phyloP scores from a whole-genome alignment of 2,888 invertebrate species.

The Imbricaverruca yamaguchii region DNA sequence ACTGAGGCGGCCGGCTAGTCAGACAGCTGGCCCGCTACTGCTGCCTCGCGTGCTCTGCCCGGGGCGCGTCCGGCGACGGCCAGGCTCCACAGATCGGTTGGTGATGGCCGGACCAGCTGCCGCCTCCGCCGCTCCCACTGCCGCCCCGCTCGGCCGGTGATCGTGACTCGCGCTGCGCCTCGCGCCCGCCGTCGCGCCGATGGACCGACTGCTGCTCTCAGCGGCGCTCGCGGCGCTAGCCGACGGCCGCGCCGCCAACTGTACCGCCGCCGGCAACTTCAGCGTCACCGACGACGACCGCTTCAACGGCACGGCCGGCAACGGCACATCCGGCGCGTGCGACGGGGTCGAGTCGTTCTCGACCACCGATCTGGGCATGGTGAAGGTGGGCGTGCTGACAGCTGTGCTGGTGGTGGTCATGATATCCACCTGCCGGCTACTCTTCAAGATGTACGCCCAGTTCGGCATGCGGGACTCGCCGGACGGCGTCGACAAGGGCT shows the following conservation, averaged over 20 bases:
- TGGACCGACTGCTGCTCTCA: background rate
- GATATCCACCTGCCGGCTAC: conserved; percentile 12
- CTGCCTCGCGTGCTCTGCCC: no score
- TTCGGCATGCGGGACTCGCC: conserved; percentile 8
- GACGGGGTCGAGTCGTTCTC: no score
- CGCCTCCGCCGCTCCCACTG: no score
- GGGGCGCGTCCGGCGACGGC: no score
- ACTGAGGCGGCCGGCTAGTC: no score
- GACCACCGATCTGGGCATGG: conserved; percentile 4
- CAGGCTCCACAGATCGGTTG: no score
- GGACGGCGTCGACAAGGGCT: background rate
- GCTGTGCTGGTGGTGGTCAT: conserved; percentile 15
- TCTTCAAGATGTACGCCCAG: conserved; percentile 22
- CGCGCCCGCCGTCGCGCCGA: background rate
- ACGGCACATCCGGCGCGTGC: background rate
- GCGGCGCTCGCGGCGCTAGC: background rate
- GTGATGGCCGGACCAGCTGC: no score
- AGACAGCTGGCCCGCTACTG: no score
- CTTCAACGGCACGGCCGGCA: background rate
- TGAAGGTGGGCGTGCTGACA: conserved; percentile 11
- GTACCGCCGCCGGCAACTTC: background rate
- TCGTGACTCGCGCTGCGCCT: no score
- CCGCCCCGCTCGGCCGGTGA: no score
- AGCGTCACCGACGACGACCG: background rate
- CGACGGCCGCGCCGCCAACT: background rate